Percentiles rank a stretch among this genome's conserved stretches.
phyloP scores from a whole-genome alignment of 2,888 invertebrate species.

The Eilema griseolum region DNA sequence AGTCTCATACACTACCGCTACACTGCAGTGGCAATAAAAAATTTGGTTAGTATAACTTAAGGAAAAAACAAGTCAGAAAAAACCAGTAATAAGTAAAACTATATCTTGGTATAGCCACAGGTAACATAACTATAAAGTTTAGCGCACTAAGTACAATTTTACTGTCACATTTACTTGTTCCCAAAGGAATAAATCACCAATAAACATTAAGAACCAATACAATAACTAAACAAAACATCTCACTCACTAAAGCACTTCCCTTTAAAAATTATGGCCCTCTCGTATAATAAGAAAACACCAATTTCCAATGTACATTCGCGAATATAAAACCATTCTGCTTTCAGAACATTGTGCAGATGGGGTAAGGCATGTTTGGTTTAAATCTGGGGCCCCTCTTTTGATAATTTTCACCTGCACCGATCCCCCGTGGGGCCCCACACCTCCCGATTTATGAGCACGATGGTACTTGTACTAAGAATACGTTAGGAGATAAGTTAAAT shows the following conservation, averaged over 20 bases:
- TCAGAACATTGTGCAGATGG: constrained; percentile 50
- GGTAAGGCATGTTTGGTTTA: constrained; percentile 77
- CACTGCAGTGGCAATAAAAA: no score
- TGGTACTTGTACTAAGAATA: constrained; percentile 80
- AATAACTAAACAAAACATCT: constrained; percentile 1
- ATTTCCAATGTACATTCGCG: constrained; percentile 49
- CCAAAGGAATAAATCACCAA: background rate
- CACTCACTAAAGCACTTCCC: constrained; percentile 29
- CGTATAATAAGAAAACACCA: constrained; percentile 52
- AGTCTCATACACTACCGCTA: no score
- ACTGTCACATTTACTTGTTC: no score
- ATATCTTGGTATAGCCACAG: no score
- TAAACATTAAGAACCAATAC: background rate
- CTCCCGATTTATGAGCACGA: constrained; percentile 79
- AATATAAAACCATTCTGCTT: constrained; percentile 51
- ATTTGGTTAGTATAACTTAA: no score
- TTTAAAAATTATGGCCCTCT: constrained; percentile 45
- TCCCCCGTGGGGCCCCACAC: constrained; percentile 58
- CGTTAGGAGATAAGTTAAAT: constrained; percentile 54
- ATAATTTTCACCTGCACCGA: constrained; percentile 84
- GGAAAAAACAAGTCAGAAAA: no score
- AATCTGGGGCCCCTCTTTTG: constrained; percentile 78
- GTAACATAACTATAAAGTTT: no score
- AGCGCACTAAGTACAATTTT: no score
- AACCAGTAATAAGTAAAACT: no score